A percentile compares a stretch with the other conserved stretches of the same genome.
These are phyloP conservation scores for Bombus cullumanus DNA, from an alignment of 1,140 invertebrate genomes.

Conservation along the genomic window DNA sequence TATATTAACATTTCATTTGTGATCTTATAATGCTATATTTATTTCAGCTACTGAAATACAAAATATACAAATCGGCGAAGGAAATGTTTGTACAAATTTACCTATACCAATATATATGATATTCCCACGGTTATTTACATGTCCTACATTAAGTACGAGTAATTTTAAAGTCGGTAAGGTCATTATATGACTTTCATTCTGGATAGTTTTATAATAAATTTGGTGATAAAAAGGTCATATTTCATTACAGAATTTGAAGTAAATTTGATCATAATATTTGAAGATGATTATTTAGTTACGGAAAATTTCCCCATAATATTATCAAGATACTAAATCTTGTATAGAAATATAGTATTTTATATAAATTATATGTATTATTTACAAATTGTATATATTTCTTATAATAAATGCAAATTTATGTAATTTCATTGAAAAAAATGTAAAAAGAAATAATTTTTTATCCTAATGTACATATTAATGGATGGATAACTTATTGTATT, in stretches of 20 bases:
- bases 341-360: conserved; percentile 48
- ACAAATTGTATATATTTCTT: conserved; percentile 52
- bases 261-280: conserved; percentile 96
- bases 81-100: conserved; percentile 92
- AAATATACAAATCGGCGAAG: conserved; percentile 98
- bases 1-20: not conserved
- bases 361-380: conserved; percentile 56
- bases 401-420: conserved; percentile 53
- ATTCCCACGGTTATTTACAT: conserved; percentile 97
- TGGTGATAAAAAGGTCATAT: not conserved
- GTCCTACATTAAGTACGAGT: conserved; percentile 93
- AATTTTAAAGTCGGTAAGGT: conserved; percentile 97
- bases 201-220: not conserved
- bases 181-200: conserved; percentile 22
- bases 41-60: conserved; percentile 96
- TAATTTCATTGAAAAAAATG: conserved; percentile 49
- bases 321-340: conserved; percentile 82
- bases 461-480: conserved; percentile 9
- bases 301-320: conserved; percentile 97
- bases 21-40: conserved; percentile 6
- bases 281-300: conserved; percentile 96
- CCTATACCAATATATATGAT: conserved; percentile 97
- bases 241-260: conserved; percentile 95
- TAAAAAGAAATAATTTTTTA: conserved; percentile 21
- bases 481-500: conserved; percentile 15